Conservation (phyloP, 1,140 invertebrate genomes). For the Spodoptera litura region DNA sequence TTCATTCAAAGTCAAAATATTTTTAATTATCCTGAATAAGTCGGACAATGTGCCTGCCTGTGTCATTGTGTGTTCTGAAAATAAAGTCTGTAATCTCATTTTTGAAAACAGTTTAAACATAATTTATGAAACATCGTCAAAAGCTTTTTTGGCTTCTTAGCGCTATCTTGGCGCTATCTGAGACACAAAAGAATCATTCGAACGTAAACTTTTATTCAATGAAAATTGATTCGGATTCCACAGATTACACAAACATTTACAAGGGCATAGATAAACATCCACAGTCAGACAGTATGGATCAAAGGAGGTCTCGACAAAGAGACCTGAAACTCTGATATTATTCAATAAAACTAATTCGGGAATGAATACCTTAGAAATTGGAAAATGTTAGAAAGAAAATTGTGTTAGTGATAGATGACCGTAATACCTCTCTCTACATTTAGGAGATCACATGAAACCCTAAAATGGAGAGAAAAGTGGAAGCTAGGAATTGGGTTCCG, state of each 20-base stretch:
- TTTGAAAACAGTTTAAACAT: neutral
- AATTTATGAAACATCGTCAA: neutral
- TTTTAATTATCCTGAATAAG: too few species aligned
- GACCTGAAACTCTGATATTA: neutral
- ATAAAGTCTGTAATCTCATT: too few species aligned
- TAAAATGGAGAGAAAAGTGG: too few species aligned
- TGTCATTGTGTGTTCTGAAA: too few species aligned
- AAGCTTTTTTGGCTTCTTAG: neutral
- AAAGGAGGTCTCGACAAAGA: neutral
- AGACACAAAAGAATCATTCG: neutral
- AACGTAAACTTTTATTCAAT: slow-evolving; percentile 21
- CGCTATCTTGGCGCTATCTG: neutral
- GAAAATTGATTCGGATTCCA: slow-evolving; percentile 25
- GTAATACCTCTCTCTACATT: slow-evolving; percentile 39
- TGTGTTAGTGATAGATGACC: neutral
- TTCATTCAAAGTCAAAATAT: too few species aligned
- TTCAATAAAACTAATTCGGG: slow-evolving; percentile 17
- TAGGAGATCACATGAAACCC: slow-evolving; percentile 10
- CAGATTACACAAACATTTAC: slow-evolving; percentile 20
- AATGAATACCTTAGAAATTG: neutral
- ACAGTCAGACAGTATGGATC: neutral
- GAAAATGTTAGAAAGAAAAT: neutral
- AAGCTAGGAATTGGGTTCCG: too few species aligned
- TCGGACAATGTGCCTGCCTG: too few species aligned
- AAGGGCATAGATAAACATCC: slow-evolving; percentile 15